Evolutionary conservation across 2,797 vertebrate genomes (phyloP).

Genomic region (Chaetophractus vellerosus): DNA sequence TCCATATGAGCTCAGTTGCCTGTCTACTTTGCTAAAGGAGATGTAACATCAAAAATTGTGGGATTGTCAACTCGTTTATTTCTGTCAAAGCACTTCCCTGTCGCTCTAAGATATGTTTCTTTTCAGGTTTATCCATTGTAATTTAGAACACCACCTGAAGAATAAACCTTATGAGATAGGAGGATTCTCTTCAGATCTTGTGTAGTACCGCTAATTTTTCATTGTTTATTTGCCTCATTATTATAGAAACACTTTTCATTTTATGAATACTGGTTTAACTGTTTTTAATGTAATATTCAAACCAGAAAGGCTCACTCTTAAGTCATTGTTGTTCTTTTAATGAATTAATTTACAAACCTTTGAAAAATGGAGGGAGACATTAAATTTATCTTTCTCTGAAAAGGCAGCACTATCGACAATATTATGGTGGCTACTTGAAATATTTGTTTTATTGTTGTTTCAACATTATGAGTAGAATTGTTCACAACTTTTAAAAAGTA

Average conservation of each 20-base stretch:
- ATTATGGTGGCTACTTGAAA: not conserved
- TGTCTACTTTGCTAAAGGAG: not conserved
- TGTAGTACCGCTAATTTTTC: not conserved
- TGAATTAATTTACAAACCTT: not conserved
- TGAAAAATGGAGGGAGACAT: not conserved
- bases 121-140: not conserved
- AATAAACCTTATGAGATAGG: not conserved
- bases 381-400: not conserved
- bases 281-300: not conserved
- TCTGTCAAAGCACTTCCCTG: not conserved
- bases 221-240: not conserved
- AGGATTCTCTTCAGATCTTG: not conserved
- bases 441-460: not conserved
- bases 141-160: not conserved
- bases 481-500: not conserved
- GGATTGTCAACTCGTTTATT: too few species aligned
- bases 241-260: not conserved
- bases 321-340: not conserved
- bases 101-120: not conserved
- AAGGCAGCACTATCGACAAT: not conserved
- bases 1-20: not conserved
- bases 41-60: fast-evolving
- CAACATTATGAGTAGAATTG: not conserved
- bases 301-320: not conserved
- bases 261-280: not conserved